Percentiles rank a stretch among this genome's conserved stretches.
phyloP scores from a whole-genome alignment of 2,888 invertebrate genomes.

The Gastracanthus pulcherrimus region DNA sequence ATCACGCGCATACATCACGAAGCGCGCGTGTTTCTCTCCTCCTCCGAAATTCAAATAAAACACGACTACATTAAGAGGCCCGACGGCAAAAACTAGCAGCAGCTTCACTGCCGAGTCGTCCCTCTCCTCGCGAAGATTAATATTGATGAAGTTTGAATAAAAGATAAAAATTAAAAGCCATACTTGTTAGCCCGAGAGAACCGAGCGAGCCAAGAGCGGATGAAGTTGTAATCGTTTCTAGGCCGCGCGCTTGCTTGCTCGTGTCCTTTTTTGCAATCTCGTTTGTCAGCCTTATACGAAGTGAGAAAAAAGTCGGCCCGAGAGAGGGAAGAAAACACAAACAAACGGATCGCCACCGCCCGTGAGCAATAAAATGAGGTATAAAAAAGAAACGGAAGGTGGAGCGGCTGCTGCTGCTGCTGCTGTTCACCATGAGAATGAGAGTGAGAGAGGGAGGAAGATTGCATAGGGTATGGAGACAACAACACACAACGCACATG shows the following conservation, averaged over 20 bases:
- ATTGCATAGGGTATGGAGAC: not conserved
- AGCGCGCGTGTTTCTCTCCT: too few relatives aligned
- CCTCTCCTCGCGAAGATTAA: too few relatives aligned
- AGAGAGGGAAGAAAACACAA: not conserved
- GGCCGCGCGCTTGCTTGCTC: constrained; percentile 6
- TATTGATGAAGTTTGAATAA: constrained; percentile 55
- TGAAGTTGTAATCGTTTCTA: constrained; percentile 67
- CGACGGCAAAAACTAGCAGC: not conserved
- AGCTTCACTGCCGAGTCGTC: too few relatives aligned
- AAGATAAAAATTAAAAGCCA: constrained; percentile 54
- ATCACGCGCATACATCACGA: too few relatives aligned
- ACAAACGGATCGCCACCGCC: constrained; percentile 9
- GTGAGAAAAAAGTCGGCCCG: constrained; percentile 27
- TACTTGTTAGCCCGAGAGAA: constrained; percentile 43
- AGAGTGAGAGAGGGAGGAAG: not conserved
- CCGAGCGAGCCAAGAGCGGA: constrained; percentile 45
- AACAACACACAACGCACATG: not conserved
- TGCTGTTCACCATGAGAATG: not conserved
- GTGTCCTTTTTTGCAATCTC: constrained; percentile 54
- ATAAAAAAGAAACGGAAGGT: not conserved
- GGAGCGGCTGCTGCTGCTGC: too few relatives aligned
- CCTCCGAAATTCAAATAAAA: not conserved
- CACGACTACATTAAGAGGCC: not conserved
- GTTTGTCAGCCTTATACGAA: constrained; percentile 47
- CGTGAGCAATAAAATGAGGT: not conserved